Evolutionary conservation across 2,797 vertebrate species (phyloP), one percentile per base, ranked within the genome.

Genomic region (Rhinophrynus dorsalis): DNA sequence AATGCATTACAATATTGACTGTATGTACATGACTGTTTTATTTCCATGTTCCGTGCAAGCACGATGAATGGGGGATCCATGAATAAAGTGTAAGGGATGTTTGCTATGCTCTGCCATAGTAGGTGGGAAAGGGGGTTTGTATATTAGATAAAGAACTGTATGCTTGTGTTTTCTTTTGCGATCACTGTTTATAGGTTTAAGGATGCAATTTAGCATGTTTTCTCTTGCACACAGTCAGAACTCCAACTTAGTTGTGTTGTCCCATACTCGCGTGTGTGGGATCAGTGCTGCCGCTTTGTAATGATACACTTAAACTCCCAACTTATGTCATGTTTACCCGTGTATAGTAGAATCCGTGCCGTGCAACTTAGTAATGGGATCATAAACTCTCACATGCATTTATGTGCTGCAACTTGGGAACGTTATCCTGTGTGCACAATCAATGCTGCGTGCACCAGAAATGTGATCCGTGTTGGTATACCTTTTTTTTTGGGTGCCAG

Each of bases 21-120:
- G 26, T 54, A 29, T 56, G 33, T 44, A 33, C 35, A 33, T 45
- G 5, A 12, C 40, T 50, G 54, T 45, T 68, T 15, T 72, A 9
- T 40, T 52, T 42, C 51, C 10, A 32, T 27, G 30, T 9, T 42
- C 20, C 30, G 23, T 29, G 23, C 26, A 11, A 5, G 57, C 27
- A n/a, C 10, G 17, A 18, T 62, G 38, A 54, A 54, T 44, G 29
- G 35, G 27, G 33, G 13, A 13, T 12, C 23, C 2, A 37, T 8
- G 51, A 40, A 62, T 61, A 68, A 29, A 52, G 35, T 58, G 45
- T 40, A 64, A 30, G 68, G 59, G 38, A 54, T 30, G 57, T 64
- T 30, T 17, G 37, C n/a, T 20, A 23, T 21, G 52, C 12, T n/a
- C 29, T 2, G 9, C 17, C n/a, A 45, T 15, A 7, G 42, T 18